These are phyloP conservation scores for Eubasilissa splendida DNA, from an alignment of 2,888 invertebrate species.

Conservation along the genomic window DNA sequence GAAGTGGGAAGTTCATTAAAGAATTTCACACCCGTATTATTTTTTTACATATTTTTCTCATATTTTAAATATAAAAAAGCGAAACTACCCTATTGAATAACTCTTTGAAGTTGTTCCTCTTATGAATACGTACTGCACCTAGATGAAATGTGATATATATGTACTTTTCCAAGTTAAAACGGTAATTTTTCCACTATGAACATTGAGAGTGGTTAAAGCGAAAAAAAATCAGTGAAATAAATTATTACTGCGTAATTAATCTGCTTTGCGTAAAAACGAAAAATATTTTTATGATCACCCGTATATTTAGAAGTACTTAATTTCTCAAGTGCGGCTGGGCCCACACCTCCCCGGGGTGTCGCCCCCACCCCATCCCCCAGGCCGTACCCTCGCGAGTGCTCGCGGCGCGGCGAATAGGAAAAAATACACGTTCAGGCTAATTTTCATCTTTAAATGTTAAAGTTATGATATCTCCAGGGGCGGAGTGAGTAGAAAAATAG, in stretches of 20 bases:
- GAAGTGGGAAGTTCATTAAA: no score
- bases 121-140: no score
- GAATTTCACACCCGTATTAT: no score
- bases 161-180: no score
- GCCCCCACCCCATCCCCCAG: constrained; percentile 31
- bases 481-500: not conserved
- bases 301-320: constrained; percentile 18
- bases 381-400: constrained; percentile 41
- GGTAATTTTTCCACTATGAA: no score
- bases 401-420: constrained; percentile 54
- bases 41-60: no score
- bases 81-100: no score
- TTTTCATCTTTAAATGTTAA: constrained; percentile 57
- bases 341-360: not conserved
- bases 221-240: no score
- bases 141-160: no score
- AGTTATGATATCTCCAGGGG: constrained; percentile 52
- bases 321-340: constrained; percentile 42
- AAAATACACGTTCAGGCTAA: constrained; percentile 56
- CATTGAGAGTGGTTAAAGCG: no score
- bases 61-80: no score
- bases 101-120: no score
- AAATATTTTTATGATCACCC: not conserved
- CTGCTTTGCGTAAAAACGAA: not conserved
- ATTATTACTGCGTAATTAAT: not conserved